Evolutionary conservation across 2,888 invertebrate genomes (phyloP), one percentile per base, ranked within the genome.

Genomic region (Dendrolimus houi): DNA sequence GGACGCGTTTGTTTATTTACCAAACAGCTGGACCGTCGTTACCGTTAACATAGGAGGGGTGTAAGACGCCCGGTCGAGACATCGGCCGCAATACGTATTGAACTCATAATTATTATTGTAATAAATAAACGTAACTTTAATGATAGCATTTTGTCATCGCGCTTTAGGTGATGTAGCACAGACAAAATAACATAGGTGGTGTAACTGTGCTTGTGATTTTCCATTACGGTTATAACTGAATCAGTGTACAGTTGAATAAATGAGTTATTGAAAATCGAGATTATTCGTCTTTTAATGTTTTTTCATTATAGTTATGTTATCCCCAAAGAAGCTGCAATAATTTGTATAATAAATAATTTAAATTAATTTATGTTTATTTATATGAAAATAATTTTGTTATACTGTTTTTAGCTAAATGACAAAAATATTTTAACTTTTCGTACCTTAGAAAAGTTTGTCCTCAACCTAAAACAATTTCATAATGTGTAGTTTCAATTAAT

Each of bases 181-280:
- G 81, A 76, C 71, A 75, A 74, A 74, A 78, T 80, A 76, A 69
- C 72, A 70, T 72, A 61, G 74, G 76, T 77, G 73, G 68, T 72
- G 68, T 67, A 72, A 68, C 84, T 85, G 88, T 85, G 86, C 83
- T 85, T 79, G 83, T 83, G 83, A 83, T 81, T 82, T 83, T 83
- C 76, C 75, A 77, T 77, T 74, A 72, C 78, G 74, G 79, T 72
- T 77, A 70, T 75, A 77, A 81, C 83, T 87, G 78, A 85, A 85
- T 85, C 85, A 79, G 77, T 89, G 87, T 88, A 88, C 88, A 88
- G 89, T 87, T 87, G 81, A 90, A 87, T 89, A 89, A 89, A 89
- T 82, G 84, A 87, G 82, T 85, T 89, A 84, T 77, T 77, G 69
- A 83, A 85, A 84, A 82, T 79, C 72, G 63, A 67, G 62, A 10